A percentile compares a stretch with the other conserved stretches of the same genome.
Conservation (phyloP, 1,140 invertebrate species). For the Vollenhovia emeryi region DNA sequence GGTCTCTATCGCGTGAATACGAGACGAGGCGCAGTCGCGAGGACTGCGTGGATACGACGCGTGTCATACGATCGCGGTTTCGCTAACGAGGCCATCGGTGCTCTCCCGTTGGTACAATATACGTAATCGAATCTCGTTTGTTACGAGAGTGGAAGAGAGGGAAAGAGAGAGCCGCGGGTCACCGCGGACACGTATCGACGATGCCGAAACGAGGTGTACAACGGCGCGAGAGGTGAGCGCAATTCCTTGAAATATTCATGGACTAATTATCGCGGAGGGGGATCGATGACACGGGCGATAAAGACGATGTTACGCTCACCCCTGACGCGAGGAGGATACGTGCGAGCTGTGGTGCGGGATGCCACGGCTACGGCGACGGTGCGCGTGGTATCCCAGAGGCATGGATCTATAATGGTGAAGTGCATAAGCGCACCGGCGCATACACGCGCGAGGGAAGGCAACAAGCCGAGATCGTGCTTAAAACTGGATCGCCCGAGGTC, state of each 20-base stretch:
- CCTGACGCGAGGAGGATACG: background rate
- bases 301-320: slow-evolving; percentile 25
- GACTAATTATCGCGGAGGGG: slow-evolving; percentile 37
- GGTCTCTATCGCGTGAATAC: background rate
- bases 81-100: slow-evolving; percentile 43
- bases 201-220: background rate
- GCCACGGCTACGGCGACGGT: background rate
- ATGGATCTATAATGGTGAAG: slow-evolving; percentile 41
- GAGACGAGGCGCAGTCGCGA: background rate
- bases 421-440: slow-evolving; percentile 36
- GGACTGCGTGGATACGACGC: slow-evolving; percentile 3
- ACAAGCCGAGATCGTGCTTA: background rate
- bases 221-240: background rate
- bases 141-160: background rate
- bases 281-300: slow-evolving; percentile 46
- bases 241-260: slow-evolving; percentile 53
- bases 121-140: slow-evolving; percentile 53
- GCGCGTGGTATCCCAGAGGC: background rate
- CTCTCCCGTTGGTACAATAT: slow-evolving; percentile 7
- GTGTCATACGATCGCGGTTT: slow-evolving; percentile 33
- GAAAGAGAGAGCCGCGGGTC: background rate
- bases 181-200: slow-evolving; percentile 28
- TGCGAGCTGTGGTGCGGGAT: slow-evolving; percentile 3
- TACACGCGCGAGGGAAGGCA: background rate
- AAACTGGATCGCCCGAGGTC: background rate